These are phyloP conservation scores for Pherbina coryleti DNA, from an alignment of 2,888 invertebrate species.

Conservation along the genomic window DNA sequence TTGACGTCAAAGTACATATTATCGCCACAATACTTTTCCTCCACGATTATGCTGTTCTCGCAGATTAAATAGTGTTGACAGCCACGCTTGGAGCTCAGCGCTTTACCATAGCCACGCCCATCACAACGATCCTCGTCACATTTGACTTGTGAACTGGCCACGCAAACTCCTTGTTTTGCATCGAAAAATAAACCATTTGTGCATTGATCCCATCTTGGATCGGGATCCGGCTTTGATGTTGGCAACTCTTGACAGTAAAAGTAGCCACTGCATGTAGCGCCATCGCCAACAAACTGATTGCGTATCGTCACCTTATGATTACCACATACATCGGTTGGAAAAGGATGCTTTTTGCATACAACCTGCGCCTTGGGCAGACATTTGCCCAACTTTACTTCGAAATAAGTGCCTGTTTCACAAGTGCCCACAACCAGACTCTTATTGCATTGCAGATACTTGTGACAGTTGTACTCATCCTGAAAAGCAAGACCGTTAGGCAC, in stretches of 20 bases:
- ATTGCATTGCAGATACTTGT: conserved; percentile 53
- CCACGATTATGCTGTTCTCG: conserved; percentile 47
- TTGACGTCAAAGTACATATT: conserved; percentile 55
- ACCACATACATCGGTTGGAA: conserved; percentile 57
- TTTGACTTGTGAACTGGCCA: neutral
- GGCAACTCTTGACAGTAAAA: conserved; percentile 59
- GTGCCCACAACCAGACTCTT: neutral
- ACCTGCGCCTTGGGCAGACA: conserved; percentile 54
- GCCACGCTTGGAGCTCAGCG: conserved; percentile 50
- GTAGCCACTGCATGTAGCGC: conserved; percentile 61
- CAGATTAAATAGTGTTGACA: conserved; percentile 60
- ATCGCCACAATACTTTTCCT: conserved; percentile 53
- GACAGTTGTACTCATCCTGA: conserved; percentile 55
- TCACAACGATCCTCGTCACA: conserved; percentile 58
- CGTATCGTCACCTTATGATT: conserved; percentile 56
- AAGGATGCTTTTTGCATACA: conserved; percentile 54
- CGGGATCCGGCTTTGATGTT: conserved; percentile 52
- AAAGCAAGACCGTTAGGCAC: conserved; percentile 46
- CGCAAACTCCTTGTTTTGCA: conserved; percentile 48
- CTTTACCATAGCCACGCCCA: conserved; percentile 52
- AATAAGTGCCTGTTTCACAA: conserved; percentile 53
- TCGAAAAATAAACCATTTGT: conserved; percentile 53
- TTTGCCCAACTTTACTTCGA: conserved; percentile 38
- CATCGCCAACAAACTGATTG: conserved; percentile 55
- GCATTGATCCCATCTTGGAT: conserved; percentile 56